Conservation (phyloP, 2,888 invertebrate genomes). For the Micropterix aruncella region DNA sequence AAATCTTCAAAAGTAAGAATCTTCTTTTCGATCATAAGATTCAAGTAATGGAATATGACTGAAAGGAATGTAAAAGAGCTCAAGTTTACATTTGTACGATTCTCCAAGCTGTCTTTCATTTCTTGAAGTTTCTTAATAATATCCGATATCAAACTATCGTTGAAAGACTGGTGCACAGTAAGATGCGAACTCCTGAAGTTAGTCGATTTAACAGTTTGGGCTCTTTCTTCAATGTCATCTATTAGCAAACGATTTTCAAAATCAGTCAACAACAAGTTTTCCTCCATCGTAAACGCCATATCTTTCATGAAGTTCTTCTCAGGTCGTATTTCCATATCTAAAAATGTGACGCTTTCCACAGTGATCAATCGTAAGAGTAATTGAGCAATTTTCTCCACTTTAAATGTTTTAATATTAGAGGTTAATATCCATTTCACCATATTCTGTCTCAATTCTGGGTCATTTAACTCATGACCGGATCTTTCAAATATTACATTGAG, state of each 20-base stretch:
- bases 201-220: background rate
- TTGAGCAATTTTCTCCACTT: background rate
- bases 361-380: background rate
- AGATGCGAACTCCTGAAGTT: background rate
- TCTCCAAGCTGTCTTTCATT: too few species aligned
- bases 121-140: background rate
- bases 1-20: background rate
- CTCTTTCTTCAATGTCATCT: background rate
- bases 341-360: background rate
- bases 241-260: background rate
- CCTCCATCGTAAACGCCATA: background rate
- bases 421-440: background rate
- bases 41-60: background rate
- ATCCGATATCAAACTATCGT: background rate
- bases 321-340: background rate
- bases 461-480: background rate
- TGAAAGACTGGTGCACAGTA: background rate
- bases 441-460: background rate
- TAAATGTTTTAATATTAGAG: background rate
- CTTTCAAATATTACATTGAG: background rate
- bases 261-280: background rate
- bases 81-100: too few species aligned
- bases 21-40: background rate
- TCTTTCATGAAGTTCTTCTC: background rate
- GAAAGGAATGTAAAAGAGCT: background rate